Evolutionary conservation across 2,888 invertebrate genomes (phyloP).

Genomic region (Leucania comma): DNA sequence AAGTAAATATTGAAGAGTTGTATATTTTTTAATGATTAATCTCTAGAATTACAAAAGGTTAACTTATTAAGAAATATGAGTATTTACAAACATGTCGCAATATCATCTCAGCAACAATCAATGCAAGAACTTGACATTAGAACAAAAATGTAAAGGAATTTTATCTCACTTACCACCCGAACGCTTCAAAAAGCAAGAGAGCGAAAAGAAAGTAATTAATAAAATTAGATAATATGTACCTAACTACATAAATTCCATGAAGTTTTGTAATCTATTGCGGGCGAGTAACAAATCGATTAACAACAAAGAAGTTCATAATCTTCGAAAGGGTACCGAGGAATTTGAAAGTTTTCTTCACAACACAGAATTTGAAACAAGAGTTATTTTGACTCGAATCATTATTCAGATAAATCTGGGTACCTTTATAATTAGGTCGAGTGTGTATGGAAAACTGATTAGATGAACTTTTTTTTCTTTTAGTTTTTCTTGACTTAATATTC

Average conservation of each 20-base stretch:
- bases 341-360: slow-evolving; percentile 24
- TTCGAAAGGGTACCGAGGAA: slow-evolving; percentile 9
- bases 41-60: background rate
- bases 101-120: background rate
- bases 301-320: slow-evolving; percentile 21
- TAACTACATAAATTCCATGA: background rate
- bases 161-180: no score
- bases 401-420: slow-evolving; percentile 13
- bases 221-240: background rate
- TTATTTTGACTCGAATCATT: slow-evolving; percentile 11
- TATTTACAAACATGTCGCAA: background rate
- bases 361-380: slow-evolving; percentile 25
- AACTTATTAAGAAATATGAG: background rate
- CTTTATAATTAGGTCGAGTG: slow-evolving; percentile 18
- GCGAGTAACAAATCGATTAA: slow-evolving; percentile 16
- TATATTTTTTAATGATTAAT: background rate
- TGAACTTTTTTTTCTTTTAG: background rate
- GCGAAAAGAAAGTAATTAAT: background rate
- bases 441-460: background rate
- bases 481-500: background rate
- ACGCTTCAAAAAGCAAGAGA: no score
- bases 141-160: no score
- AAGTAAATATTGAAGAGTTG: no score
- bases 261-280: slow-evolving; percentile 5
- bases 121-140: no score